Evolutionary conservation across 2,797 vertebrate species (phyloP), one percentile per base, ranked within the genome.

Genomic region (Acanthis flammea): DNA sequence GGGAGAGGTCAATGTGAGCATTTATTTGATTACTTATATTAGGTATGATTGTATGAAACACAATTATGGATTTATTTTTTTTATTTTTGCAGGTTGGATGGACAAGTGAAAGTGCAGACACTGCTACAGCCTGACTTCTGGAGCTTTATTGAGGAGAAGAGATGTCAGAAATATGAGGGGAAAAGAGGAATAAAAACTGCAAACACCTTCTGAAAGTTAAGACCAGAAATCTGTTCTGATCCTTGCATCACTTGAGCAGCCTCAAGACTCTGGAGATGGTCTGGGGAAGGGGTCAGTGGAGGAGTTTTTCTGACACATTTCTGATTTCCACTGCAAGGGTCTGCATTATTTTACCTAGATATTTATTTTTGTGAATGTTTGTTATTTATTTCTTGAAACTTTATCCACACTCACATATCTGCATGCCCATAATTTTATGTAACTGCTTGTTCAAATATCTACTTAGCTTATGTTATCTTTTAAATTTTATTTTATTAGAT

Each of bases 111-210:
- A 92, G 21, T 28, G 39, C 14, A 83, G 23, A 10, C 35, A 8
- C 3, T 51, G 24, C 28, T 48, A 4, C 0, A 70, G 25, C 9
- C 28, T 25, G 25, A 70, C 14, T 14, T 78, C 15, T 33, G 28
- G 17, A 25, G 27, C 21, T 76, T 60, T 50, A 15, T 0, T 50
- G 35, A 74, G 30, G 30, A 58, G 16, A 8, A 48, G 28, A 78
- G 12, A 5, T 23, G 15, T 25, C 48, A 81, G 66, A 78, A 54
- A 24, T 33, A 22, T 3, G 4, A 7, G 2, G 5, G 1, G 0
- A 5, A 33, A 57, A 48, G 23, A 66, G 12, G 3, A 72, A 54
- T 4, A 53, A 44, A 87, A 70, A 10, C 5, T 53, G 13, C 7
- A 77, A 66, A 35, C 3, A 6, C 14, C 30, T 81, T 62, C 27